A percentile compares a stretch with the other conserved stretches of the same genome.
phyloP scores from a whole-genome alignment of 2,797 vertebrate species.

The Semaprochilodus insignis region DNA sequence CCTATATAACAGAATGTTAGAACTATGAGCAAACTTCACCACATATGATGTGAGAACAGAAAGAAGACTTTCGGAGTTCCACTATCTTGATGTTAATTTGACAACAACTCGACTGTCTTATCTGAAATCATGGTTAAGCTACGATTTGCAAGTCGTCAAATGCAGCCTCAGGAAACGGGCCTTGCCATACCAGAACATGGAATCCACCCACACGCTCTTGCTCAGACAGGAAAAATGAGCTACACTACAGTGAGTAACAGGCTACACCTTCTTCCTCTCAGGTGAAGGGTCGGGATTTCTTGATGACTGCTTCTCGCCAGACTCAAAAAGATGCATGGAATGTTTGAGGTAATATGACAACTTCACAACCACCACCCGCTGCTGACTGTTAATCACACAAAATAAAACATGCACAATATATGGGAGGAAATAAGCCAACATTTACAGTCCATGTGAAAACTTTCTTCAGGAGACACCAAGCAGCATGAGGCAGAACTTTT shows the following conservation, averaged over 20 bases:
- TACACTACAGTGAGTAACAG: constrained; percentile 4
- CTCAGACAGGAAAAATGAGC: constrained; percentile 38
- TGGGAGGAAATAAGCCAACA: background rate
- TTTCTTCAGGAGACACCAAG: background rate
- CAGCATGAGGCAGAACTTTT: background rate
- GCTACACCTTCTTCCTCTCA: background rate
- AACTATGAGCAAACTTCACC: background rate
- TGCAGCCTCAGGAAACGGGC: constrained; percentile 14
- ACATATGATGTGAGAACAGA: background rate
- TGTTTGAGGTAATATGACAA: background rate
- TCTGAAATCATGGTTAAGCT: constrained; percentile 13
- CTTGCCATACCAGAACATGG: constrained; percentile 32
- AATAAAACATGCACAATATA: background rate
- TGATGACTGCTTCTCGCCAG: background rate
- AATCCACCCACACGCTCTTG: constrained; percentile 20
- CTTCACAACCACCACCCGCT: background rate
- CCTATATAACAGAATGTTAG: background rate
- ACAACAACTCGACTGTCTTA: constrained; percentile 14
- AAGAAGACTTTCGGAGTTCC: background rate
- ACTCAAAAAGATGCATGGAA: background rate
- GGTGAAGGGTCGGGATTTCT: background rate
- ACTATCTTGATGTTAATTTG: constrained; percentile 11
- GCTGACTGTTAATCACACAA: background rate
- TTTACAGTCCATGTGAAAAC: background rate
- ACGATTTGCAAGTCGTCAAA: constrained; percentile 24